Evolutionary conservation across 2,797 vertebrate species (phyloP), one percentile per base, ranked within the genome.

Genomic region (Darevskia mixta): DNA sequence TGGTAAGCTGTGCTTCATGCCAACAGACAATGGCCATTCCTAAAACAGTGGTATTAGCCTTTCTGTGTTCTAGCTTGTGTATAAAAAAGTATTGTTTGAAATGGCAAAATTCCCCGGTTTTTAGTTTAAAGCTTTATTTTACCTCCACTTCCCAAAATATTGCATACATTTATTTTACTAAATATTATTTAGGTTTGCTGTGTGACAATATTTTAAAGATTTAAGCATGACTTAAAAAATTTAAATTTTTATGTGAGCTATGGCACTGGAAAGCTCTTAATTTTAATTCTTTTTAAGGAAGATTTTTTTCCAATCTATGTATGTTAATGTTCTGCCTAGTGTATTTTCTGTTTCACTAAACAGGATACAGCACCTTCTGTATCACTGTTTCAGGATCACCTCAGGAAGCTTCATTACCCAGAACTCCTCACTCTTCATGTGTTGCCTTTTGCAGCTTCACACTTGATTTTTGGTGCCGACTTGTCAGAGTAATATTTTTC

Each of bases 371-470:
- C 95, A 96, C 95, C 95, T 94, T 96, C 94, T 95, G 94, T 90
- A 76, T 96, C 94, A 88, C 97, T 96, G 96, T 96, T 97, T 97
- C 97, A 97, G 97, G 95, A 97, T 97, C 98, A 97, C 98, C 98
- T 98, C 98, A 98, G 98, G 98, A 98, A 99, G 95, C 96, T 97
- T 97, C 95, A 96, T 95, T 96, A 96, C 94, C 91, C 96, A 95
- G 41, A 88, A 27, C 83, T 93, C 95, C 95, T 96, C 91, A 83
- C 95, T 95, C 94, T 96, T n/a, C 71, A 93, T 66, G 96, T 96
- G 96, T 94, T 88, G 91, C 97, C 93, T 91, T 93, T 83, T 77
- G 88, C 94, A 92, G 73, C 86, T 92, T 91, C 92, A 69, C 86
- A 6, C 93, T 86, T 95, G 87, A 94, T 81, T 97, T 96, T 96